Conservation (phyloP, 2,113 vertebrate genomes). For the Bubalus kerabau region DNA sequence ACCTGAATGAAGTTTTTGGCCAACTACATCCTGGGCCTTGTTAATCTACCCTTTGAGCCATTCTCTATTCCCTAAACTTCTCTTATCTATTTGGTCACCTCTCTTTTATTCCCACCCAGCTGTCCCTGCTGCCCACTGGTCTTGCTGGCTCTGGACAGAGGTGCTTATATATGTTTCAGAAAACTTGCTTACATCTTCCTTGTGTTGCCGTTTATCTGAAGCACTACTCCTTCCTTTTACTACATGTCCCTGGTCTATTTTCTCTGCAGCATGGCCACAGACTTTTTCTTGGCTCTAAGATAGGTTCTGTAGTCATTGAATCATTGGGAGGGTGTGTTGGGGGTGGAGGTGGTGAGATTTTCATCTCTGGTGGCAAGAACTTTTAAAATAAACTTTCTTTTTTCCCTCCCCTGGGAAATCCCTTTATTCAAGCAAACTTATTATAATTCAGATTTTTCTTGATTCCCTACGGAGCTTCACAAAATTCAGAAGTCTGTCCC, state of each 20-base stretch:
- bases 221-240: background rate
- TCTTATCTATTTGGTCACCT: background rate
- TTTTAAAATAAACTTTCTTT: conserved; percentile 68
- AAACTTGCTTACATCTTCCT: background rate
- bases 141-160: background rate
- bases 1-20: background rate
- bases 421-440: conserved; percentile 67
- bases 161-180: background rate
- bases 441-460: conserved; percentile 73
- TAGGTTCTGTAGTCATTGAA: background rate
- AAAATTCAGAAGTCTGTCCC: conserved; percentile 70
- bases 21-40: background rate
- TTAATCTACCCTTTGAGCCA: background rate
- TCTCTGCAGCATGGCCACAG: background rate
- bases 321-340: background rate
- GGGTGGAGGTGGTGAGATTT: conserved; percentile 39
- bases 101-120: background rate
- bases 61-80: background rate
- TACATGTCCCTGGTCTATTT: background rate
- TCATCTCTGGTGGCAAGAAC: conserved; percentile 53
- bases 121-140: background rate
- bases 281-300: conserved; percentile 20
- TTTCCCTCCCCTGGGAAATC: background rate
- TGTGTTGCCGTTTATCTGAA: background rate
- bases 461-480: conserved; percentile 66